phyloP scores from a whole-genome alignment of 2,888 invertebrate genomes.

The Eulithis prunata region DNA sequence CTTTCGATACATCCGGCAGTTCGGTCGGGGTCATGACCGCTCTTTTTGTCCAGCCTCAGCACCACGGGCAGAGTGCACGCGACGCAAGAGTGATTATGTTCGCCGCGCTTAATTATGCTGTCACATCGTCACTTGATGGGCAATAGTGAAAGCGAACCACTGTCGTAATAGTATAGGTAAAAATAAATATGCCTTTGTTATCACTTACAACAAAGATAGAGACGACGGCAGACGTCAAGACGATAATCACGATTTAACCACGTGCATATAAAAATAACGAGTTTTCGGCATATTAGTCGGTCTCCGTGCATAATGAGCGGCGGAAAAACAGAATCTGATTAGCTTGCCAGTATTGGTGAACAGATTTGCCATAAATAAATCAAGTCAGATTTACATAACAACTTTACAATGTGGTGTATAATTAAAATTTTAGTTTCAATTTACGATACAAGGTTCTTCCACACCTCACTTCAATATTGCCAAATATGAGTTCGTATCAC shows the following conservation, averaged over 20 bases:
- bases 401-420: constrained; percentile 45
- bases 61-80: constrained; percentile 57
- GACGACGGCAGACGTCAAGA: constrained; percentile 44
- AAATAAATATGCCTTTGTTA: constrained; percentile 47
- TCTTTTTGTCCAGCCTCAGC: constrained; percentile 70
- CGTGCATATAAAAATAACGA: constrained; percentile 48
- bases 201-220: constrained; percentile 43
- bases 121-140: constrained; percentile 79
- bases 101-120: constrained; percentile 82
- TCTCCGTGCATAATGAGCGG: constrained; percentile 44
- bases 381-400: constrained; percentile 49
- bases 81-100: constrained; percentile 75
- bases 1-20: constrained; percentile 82
- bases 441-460: constrained; percentile 29
- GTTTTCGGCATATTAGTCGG: constrained; percentile 44
- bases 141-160: constrained; percentile 77
- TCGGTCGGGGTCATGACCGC: constrained; percentile 75
- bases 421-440: constrained; percentile 38
- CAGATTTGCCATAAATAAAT: constrained; percentile 49
- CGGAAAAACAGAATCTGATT: constrained; percentile 48
- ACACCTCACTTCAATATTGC: constrained; percentile 1
- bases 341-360: constrained; percentile 32
- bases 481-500: not conserved
- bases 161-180: constrained; percentile 68
- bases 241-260: constrained; percentile 49